These are phyloP conservation scores for Vespertilio murinus DNA, from an alignment of 2,797 vertebrate genomes.

Conservation along the genomic window DNA sequence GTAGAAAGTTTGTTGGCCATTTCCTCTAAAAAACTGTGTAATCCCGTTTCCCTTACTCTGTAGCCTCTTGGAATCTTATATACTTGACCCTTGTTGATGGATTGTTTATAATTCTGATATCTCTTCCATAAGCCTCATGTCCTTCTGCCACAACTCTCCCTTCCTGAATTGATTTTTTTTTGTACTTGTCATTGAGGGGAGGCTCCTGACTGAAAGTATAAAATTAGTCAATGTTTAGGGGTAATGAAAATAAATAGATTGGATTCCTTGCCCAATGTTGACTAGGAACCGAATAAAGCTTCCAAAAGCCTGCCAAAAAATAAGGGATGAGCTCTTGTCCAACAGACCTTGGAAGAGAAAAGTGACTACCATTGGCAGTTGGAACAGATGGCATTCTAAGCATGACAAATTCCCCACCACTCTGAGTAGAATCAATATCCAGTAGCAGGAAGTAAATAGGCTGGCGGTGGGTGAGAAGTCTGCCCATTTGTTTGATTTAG, in stretches of 20 bases:
- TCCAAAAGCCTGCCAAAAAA: constrained; percentile 64
- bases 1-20: neutral
- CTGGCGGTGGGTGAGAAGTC: constrained; percentile 66
- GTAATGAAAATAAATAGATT: constrained; percentile 63
- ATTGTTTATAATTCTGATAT: neutral
- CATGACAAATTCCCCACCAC: constrained; percentile 71
- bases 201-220: neutral
- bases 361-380: constrained; percentile 61
- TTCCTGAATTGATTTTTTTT: constrained; percentile 14
- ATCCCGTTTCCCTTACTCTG: neutral
- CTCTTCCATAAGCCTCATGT: neutral
- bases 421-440: constrained; percentile 71
- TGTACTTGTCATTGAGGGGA: constrained; percentile 11
- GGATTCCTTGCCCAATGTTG: neutral
- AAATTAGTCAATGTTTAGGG: constrained; percentile 56
- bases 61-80: neutral
- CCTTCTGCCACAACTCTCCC: neutral
- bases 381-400: constrained; percentile 76
- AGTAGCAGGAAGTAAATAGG: constrained; percentile 75
- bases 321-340: constrained; percentile 16
- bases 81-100: neutral
- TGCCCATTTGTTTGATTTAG: constrained; percentile 81
- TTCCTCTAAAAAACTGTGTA: neutral
- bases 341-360: constrained; percentile 57
- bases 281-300: constrained; percentile 59